Evolutionary conservation across 1,140 invertebrate species (phyloP), one percentile per base, ranked within the genome.

Genomic region (Drosophila malerkotliana): DNA sequence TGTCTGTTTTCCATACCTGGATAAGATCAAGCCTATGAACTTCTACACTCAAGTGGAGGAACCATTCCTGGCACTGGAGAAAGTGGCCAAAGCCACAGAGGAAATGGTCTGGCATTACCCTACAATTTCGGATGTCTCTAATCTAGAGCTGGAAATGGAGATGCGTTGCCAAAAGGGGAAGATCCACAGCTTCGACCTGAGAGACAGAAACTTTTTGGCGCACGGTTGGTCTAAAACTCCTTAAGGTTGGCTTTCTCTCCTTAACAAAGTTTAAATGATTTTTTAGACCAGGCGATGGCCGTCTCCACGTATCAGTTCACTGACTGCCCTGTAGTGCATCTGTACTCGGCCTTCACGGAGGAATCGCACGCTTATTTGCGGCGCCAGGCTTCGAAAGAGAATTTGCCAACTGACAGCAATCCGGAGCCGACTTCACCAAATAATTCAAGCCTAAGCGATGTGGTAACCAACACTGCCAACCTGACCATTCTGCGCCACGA

Each of bases 31-130:
- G 4, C 67, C 54, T 1, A 34, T 68, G 18, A 63, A 32, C 3
- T 90, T 57, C 37, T 90, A 73, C 39, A 74, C 62, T 15, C 59
- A 88, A 45, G 76, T 90, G 45, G 51, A 78, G 0, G 59, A 59
- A 5, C 73, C 82, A 0, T 0, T 63, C 0, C 8, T 1, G n/a
- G 76, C 63, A 0, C 0, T 90, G 6, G 14, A 53, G 2, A 1
- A 0, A 3, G 15, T 47, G 7, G 14, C 77, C 4, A 28, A 32
- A 0, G 7, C 7, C 6, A 12, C 34, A 10, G 8, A 21, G 37
- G 10, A 15, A 7, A 52, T 63, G 1, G 24, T 15, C 3, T 69
- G 64, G 32, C 53, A 26, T 26, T n/a, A 1, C 3, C 67, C 7
- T 1, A 2, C 0, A 0, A 28, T 9, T 24, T 48, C 4, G 2